Evolutionary conservation across 2,888 invertebrate species (phyloP), one percentile per base, ranked within the genome.

Genomic region (Dusona sp.): DNA sequence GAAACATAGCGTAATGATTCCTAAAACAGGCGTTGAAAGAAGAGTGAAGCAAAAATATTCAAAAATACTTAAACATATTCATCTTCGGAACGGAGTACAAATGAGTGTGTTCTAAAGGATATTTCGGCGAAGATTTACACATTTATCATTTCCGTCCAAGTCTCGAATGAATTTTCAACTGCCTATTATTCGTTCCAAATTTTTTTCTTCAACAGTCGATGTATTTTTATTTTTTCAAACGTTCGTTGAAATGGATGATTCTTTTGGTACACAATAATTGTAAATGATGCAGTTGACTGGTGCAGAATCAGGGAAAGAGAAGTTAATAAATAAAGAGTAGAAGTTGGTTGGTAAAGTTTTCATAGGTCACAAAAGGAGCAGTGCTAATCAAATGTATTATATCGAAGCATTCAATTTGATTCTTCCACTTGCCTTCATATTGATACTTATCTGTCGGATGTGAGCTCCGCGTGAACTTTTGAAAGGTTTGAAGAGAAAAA

Each of bases 351-450:
- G 33, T 72, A 25, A 19, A 51, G 36, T 48, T 51, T 51, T 72
- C 51, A 72, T 61, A 61, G 42, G 13, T 22, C 25, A 25, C 22
- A 38, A 57, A 57, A 74, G 38, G 25, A 51, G 57, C 54, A 57
- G 25, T 74, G 57, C 57, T 74, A 57, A 74, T 57, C 74, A 74
- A 74, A 74, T 57, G 16, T 57, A 75, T 75, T 75, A 75, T 75
- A 42, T 75, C 45, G 64, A 48, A 29, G 33, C 48, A 77, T 65
- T 65, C 36, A 48, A 65, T 48, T 65, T 65, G n/a, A 65, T 65
- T 77, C 4, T 77, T 65, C 77, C n/a, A 67, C 64, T 67, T 33
- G 48, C 45, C 65, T 65, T 36, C 45, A 36, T 65, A 68, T 78
- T 79, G 54, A 54, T 79, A 65, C 42, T 77, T 65, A 77, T 45